Evolutionary conservation across 2,797 vertebrate species (phyloP).

Genomic region (Knipowitschia caucasica): DNA sequence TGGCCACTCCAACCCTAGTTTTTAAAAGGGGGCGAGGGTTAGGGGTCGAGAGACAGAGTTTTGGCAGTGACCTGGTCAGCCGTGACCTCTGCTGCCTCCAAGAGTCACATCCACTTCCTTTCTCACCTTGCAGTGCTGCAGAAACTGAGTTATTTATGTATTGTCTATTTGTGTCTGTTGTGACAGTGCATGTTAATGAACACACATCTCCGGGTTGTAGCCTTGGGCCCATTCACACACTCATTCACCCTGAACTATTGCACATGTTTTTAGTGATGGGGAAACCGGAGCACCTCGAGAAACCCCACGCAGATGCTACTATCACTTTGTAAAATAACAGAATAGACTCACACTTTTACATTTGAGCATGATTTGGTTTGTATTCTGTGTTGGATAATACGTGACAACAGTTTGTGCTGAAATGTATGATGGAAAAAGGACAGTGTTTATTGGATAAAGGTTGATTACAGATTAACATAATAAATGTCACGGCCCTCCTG

Average conservation of each 20-base stretch:
- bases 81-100: conserved; percentile 67
- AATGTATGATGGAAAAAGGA: conserved; percentile 17
- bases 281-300: too few relatives aligned
- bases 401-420: background rate
- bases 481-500: conserved; percentile 69
- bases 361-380: background rate
- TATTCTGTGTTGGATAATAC: conserved; percentile 1
- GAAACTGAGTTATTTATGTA: too few relatives aligned
- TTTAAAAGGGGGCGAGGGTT: conserved; percentile 33
- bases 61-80: conserved; percentile 59
- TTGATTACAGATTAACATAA: conserved; percentile 71
- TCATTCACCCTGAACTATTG: too few relatives aligned
- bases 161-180: too few relatives aligned
- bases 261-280: too few relatives aligned
- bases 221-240: too few relatives aligned
- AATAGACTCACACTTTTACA: background rate
- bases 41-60: conserved; percentile 60
- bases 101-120: conserved; percentile 57
- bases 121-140: conserved; percentile 59
- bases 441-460: conserved; percentile 41
- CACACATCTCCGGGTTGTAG: too few relatives aligned
- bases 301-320: too few relatives aligned
- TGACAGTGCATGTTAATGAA: too few relatives aligned
- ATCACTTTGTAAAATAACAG: too few relatives aligned
- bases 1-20: conserved; percentile 47